Evolutionary conservation across 2,888 invertebrate species (phyloP).

Genomic region (Timema cristinae): DNA sequence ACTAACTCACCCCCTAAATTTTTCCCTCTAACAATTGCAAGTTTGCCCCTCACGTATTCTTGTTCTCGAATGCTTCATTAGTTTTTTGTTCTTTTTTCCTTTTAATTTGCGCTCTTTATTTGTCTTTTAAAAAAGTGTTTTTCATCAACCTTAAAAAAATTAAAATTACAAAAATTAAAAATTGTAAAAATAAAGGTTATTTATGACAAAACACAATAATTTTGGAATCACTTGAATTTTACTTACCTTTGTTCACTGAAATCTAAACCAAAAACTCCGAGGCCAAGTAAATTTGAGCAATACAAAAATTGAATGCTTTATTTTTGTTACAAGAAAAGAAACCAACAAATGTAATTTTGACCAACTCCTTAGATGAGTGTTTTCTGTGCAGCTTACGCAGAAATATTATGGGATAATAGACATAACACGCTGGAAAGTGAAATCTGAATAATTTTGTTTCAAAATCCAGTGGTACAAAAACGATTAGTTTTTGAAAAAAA

Average conservation of each 20-base stretch:
- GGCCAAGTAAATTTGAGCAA: neutral
- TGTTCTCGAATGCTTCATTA: constrained; percentile 59
- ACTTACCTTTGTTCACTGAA: too few species aligned
- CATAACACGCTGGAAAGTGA: too few species aligned
- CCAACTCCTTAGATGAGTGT: too few species aligned
- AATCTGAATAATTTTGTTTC: too few species aligned
- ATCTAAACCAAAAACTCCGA: too few species aligned
- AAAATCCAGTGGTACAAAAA: too few species aligned
- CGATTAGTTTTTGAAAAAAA: too few species aligned
- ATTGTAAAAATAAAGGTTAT: neutral
- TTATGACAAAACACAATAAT: neutral
- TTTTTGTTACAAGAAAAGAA: too few species aligned
- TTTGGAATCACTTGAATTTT: neutral
- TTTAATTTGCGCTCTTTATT: constrained; percentile 69
- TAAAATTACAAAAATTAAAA: neutral
- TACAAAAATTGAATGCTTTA: neutral
- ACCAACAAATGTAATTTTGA: too few species aligned
- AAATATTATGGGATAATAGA: too few species aligned
- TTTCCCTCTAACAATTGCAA: constrained; percentile 57
- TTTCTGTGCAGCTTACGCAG: too few species aligned
- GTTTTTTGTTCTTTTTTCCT: constrained; percentile 55
- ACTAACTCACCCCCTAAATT: constrained; percentile 53
- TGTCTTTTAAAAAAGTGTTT: constrained; percentile 72
- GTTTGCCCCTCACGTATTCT: constrained; percentile 61
- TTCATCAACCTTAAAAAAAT: constrained; percentile 63